A percentile compares a stretch with the other conserved stretches of the same genome.
Evolutionary conservation across 2,797 vertebrate genomes (phyloP).

Genomic region (Coendou prehensilis): DNA sequence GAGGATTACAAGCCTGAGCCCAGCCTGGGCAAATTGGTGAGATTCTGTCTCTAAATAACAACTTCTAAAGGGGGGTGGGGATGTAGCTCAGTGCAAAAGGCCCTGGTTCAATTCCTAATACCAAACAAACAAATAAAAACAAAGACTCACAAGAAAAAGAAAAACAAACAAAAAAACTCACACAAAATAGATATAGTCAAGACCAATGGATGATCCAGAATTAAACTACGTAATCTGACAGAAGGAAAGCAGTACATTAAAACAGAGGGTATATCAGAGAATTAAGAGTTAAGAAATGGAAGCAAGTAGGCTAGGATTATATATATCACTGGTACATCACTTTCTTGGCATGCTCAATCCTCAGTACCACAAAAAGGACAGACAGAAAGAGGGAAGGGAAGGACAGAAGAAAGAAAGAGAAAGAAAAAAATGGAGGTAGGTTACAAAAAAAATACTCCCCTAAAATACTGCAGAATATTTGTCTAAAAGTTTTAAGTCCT

Average conservation of each 20-base stretch:
- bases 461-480: not conserved
- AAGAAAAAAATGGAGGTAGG: not conserved
- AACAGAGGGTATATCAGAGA: not conserved
- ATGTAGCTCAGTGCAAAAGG: not conserved
- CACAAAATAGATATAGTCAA: not conserved
- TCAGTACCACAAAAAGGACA: not conserved
- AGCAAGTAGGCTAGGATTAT: not conserved
- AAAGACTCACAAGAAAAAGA: not conserved
- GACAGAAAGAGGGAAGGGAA: not conserved
- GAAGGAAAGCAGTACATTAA: constrained; percentile 33
- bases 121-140: not conserved
- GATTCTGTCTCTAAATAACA: not conserved
- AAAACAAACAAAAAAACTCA: too few species aligned
- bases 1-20: not conserved
- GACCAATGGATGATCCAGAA: not conserved
- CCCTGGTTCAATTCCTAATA: not conserved
- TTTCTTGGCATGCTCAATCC: not conserved
- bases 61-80: not conserved
- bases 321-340: not conserved
- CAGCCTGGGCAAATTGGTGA: not conserved
- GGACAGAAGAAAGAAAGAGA: not conserved
- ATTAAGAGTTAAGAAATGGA: constrained; percentile 43
- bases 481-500: not conserved
- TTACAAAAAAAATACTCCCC: not conserved
- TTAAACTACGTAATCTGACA: not conserved